phyloP scores from a whole-genome alignment of 2,888 invertebrate genomes.

The Cantharis nigra region DNA sequence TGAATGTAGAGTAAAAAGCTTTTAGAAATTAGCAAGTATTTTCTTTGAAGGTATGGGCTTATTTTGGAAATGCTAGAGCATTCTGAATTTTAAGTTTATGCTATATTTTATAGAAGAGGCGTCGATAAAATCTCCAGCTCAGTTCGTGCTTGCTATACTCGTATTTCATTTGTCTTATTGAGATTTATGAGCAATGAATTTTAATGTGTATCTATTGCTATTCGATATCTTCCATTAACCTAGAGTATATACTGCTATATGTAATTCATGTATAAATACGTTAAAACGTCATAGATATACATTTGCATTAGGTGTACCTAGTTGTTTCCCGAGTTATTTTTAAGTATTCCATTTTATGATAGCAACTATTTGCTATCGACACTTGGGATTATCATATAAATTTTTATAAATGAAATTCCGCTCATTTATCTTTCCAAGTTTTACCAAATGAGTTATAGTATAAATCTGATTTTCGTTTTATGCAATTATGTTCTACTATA shows the following conservation, averaged over 20 bases:
- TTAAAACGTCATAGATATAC: constrained; percentile 14
- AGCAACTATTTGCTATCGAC: background rate
- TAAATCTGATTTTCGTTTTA: constrained; percentile 6
- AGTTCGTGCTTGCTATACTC: constrained; percentile 28
- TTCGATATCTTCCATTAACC: constrained; percentile 31
- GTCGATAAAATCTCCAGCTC: constrained; percentile 26
- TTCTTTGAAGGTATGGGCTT: background rate
- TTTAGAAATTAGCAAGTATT: background rate
- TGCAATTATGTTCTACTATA: constrained; percentile 11
- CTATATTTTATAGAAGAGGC: constrained; percentile 21
- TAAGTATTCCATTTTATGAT: background rate
- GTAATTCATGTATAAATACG: constrained; percentile 23
- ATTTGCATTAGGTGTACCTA: constrained; percentile 12
- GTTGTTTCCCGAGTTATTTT: background rate
- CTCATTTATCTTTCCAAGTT: background rate
- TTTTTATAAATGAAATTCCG: background rate
- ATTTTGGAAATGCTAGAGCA: constrained; percentile 1
- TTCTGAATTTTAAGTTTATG: constrained; percentile 16
- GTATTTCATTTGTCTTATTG: constrained; percentile 38
- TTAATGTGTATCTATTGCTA: constrained; percentile 37
- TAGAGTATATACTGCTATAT: constrained; percentile 27
- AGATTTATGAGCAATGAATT: constrained; percentile 39
- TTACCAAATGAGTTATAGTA: background rate
- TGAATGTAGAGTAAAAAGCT: background rate
- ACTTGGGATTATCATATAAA: background rate